Conservation (phyloP, 1,140 invertebrate genomes). For the Oncopeltus fasciatus region DNA sequence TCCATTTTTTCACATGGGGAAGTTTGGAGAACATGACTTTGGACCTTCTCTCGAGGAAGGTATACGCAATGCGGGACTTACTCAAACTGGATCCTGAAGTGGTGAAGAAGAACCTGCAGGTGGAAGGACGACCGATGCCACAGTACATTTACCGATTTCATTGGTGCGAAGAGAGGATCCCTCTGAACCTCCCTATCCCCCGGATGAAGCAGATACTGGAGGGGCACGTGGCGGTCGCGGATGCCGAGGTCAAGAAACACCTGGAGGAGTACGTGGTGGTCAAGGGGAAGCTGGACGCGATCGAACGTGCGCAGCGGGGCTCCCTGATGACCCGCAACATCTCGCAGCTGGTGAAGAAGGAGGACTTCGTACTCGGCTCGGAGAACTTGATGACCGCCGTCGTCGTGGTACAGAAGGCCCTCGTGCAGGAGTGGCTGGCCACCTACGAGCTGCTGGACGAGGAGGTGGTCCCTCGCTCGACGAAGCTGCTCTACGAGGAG, state of each 20-base stretch:
- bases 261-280: slow-evolving; percentile 87
- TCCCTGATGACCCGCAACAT: slow-evolving; percentile 89
- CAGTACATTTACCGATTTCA: slow-evolving; percentile 86
- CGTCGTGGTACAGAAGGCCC: slow-evolving; percentile 86
- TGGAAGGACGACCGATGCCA: neutral
- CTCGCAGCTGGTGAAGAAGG: slow-evolving; percentile 79
- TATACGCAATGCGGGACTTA: neutral
- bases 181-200: slow-evolving; percentile 89
- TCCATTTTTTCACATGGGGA: no score
- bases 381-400: slow-evolving; percentile 93
- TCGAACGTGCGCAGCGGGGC: slow-evolving; percentile 65
- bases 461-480: slow-evolving; percentile 94
- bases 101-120: neutral
- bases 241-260: slow-evolving; percentile 93
- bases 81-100: neutral
- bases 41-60: neutral
- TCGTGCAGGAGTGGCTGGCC: slow-evolving; percentile 75
- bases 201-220: slow-evolving; percentile 95
- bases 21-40: neutral
- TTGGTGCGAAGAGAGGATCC: slow-evolving; percentile 99
- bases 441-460: slow-evolving; percentile 88
- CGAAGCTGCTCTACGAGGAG: slow-evolving; percentile 80
- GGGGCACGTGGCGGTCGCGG: slow-evolving; percentile 95
- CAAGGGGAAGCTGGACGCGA: slow-evolving; percentile 85
- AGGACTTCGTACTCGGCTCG: slow-evolving; percentile 94